Base-by-base conservation (phyloP, 1,140 invertebrate species). In the Pomacea maculata region DNA sequence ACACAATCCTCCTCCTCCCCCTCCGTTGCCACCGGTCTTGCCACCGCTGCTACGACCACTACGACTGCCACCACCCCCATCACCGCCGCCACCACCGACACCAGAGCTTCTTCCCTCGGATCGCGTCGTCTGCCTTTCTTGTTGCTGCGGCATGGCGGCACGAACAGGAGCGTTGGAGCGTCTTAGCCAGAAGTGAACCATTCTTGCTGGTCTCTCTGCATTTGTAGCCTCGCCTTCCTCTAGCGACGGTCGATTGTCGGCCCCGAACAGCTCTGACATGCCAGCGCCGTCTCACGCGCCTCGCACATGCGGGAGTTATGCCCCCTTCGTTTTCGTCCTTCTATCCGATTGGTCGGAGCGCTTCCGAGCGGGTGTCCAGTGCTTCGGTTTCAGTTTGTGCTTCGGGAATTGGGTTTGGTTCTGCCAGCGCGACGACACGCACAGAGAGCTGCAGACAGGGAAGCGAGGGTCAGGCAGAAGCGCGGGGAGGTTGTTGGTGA, bases 181-280 rank as follows among this genome's bases (percentile, higher is more conserved):
- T 29, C 63, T 61, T 29, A 12, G 34, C 25, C 64, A 77, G 29
- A 70, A 70, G 75, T 77, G 75, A 67, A 77, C 75, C 75, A 77
- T 77, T 14, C 61, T 77, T 14, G 29, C 12, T 45, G n/a, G 52
- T 1, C 21, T 63, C 25, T 61, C 61, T n/a, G 61, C 75, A 57
- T 77, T 77, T 77, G 75, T 77, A 77, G n/a, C 75, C 71, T 29
- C 67, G 67, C 17, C 71, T 34, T 72, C 71, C 17, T 17, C 17
- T 45, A 29, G 1, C 25, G 52, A 21, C 29, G 25, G 71, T 72
- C 71, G 71, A 72, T 72, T 72, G 71, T 52, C 17, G 71, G 52
- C 29, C 34, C 67, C 25, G 25, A 34, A 72, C 21, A 17, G 71
- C 71, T 61, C 57, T 61, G 57, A 61, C 57, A 61, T 61, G 57